A percentile compares a stretch with the other conserved stretches of the same genome.
These are phyloP conservation scores for Thereva unica DNA, from an alignment of 2,888 invertebrate genomes.

Conservation along the genomic window DNA sequence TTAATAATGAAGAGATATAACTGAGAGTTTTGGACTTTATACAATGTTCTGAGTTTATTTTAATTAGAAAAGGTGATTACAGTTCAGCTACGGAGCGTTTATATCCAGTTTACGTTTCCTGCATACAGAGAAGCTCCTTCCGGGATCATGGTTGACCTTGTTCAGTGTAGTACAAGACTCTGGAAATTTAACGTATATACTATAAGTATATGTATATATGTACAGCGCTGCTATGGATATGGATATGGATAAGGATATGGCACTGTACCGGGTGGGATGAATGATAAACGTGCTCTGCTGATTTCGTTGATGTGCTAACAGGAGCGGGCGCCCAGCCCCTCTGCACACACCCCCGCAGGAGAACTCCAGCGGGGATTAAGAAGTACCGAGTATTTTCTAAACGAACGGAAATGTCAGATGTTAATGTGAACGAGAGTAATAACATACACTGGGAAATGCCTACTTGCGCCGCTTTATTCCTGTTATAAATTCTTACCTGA, in stretches of 20 bases:
- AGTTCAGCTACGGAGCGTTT: slow-evolving; percentile 22
- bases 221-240: neutral
- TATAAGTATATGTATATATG: too few species aligned
- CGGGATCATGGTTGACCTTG: slow-evolving; percentile 16
- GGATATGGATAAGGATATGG: neutral
- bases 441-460: slow-evolving; percentile 7
- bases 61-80: slow-evolving; percentile 33
- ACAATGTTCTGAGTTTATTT: slow-evolving; percentile 27
- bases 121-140: slow-evolving; percentile 9
- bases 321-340: neutral
- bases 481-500: slow-evolving; percentile 22
- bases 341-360: neutral
- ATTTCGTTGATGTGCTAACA: slow-evolving; percentile 26
- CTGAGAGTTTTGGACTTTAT: slow-evolving; percentile 16
- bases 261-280: slow-evolving; percentile 11
- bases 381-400: neutral
- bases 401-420: neutral
- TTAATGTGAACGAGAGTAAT: slow-evolving; percentile 7
- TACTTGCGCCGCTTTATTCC: slow-evolving; percentile 20
- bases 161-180: slow-evolving; percentile 4
- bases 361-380: neutral
- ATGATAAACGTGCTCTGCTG: slow-evolving; percentile 26
- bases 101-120: slow-evolving; percentile 1
- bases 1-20: slow-evolving; percentile 26
- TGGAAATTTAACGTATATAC: neutral